phyloP scores from a whole-genome alignment of 1,140 invertebrate species.

The Hydropsyche tenuis region DNA sequence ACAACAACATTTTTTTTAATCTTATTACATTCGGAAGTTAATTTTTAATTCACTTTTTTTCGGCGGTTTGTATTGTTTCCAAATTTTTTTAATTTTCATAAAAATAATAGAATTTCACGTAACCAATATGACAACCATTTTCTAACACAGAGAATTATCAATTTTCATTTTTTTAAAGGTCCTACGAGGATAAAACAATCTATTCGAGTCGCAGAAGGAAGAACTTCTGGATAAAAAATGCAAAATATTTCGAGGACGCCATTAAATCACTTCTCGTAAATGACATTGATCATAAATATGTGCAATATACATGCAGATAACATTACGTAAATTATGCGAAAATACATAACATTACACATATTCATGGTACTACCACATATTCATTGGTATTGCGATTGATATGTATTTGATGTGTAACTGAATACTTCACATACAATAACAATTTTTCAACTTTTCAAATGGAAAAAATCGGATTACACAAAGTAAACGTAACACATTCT shows the following conservation, averaged over 20 bases:
- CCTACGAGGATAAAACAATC: conserved; percentile 24
- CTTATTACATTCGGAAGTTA: conserved; percentile 33
- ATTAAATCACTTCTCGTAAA: conserved; percentile 25
- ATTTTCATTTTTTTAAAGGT: conserved; percentile 28
- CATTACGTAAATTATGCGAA: too few relatives aligned
- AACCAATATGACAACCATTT: conserved; percentile 49
- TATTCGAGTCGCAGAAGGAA: conserved; percentile 31
- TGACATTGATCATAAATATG: too few relatives aligned
- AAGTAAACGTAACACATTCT: too few relatives aligned
- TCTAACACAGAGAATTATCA: conserved; percentile 49
- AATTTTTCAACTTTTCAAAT: not conserved
- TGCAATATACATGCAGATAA: too few relatives aligned
- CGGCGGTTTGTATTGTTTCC: conserved; percentile 23
- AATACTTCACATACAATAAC: conserved; percentile 7
- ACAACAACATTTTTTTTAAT: conserved; percentile 47
- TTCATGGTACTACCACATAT: too few relatives aligned
- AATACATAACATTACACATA: too few relatives aligned
- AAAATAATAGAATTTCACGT: conserved; percentile 39
- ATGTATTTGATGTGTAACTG: conserved; percentile 24
- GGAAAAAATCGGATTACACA: not conserved
- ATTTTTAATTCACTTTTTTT: conserved; percentile 21
- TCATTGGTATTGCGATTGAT: not conserved
- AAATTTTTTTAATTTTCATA: conserved; percentile 35
- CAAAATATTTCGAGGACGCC: conserved; percentile 1
- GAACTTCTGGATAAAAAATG: conserved; percentile 20